Evolutionary conservation across 2,888 invertebrate species (phyloP).

Genomic region (Lycaena phlaeas): DNA sequence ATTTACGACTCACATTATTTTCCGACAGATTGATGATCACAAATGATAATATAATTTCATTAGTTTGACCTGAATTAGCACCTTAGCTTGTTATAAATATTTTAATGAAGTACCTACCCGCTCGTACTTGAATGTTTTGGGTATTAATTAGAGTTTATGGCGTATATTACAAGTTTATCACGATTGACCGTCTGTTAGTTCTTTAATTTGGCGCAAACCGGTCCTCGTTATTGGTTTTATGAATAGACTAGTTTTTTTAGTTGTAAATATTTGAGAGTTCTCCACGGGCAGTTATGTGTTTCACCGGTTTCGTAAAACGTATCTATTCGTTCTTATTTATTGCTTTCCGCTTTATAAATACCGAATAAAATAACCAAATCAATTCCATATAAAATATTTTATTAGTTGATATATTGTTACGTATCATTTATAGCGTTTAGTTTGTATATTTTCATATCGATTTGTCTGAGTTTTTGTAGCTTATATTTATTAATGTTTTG

Average conservation of each 20-base stretch:
- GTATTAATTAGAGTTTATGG: slow-evolving; percentile 47
- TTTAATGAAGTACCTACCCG: background rate
- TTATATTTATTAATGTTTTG: background rate
- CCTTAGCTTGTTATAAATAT: slow-evolving; percentile 22
- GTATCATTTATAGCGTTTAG: slow-evolving; percentile 3
- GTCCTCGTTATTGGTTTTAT: slow-evolving; percentile 59
- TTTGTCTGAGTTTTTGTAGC: background rate
- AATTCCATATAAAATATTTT: slow-evolving; percentile 5
- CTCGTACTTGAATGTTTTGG: slow-evolving; percentile 33
- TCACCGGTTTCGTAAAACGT: slow-evolving; percentile 26
- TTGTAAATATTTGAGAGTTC: slow-evolving; percentile 47
- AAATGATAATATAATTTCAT: slow-evolving; percentile 13
- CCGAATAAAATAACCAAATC: slow-evolving; percentile 7
- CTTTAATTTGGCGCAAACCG: slow-evolving; percentile 46
- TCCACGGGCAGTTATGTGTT: slow-evolving; percentile 21
- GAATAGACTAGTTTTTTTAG: slow-evolving; percentile 48
- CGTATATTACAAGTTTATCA: slow-evolving; percentile 28
- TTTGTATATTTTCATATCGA: background rate
- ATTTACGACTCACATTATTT: slow-evolving; percentile 22
- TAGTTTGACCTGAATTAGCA: slow-evolving; percentile 34
- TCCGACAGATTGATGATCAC: slow-evolving; percentile 10
- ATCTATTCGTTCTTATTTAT: slow-evolving; percentile 22
- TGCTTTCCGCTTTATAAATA: slow-evolving; percentile 15
- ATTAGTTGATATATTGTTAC: slow-evolving; percentile 5
- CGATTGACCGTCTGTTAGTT: slow-evolving; percentile 30